Base-by-base conservation (phyloP, 2,797 vertebrate species). In the Helicolenus hilgendorfi region DNA sequence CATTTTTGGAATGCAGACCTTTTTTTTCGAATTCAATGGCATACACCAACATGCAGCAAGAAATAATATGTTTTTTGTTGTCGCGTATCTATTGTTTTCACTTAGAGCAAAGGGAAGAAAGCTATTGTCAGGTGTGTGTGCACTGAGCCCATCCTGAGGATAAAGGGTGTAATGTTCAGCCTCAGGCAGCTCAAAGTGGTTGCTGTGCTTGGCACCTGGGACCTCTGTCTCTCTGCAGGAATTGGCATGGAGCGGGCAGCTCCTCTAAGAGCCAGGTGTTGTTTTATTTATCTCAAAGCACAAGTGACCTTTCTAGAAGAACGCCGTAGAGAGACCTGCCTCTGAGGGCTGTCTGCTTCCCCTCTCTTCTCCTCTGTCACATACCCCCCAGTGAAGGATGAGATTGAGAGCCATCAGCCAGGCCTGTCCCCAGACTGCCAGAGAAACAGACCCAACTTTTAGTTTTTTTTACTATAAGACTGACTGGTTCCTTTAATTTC, bases 211-310 rank as follows among this genome's bases (percentile, higher is more conserved):
- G 91, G 87, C 96, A 95, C 94, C 95, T 96, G 94, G 89, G 94
- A 95, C 92, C 90, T 78, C 85, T 85, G 88, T 94, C 89, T 95
- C 94, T 92, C 92, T 79, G 85, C 92, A 93, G 93, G 93, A 93
- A 87, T 91, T 95, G 93, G 92, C 92, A 67, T 72, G 64, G 74
- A 91, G 93, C 95, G 90, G 70, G 86, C 79, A 90, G 92, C 93
- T 89, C 72, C 83, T 92, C 88, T 87, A 86, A 89, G 91, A 96
- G 91, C 93, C 95, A 96, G 95, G 94, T 96, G 95, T 95, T 96
- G 94, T 96, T 96, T 96, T 96, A 96, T 96, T 96, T 96, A 94
- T 96, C 94, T 90, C 92, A 94, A 90, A 94, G 93, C 91, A 94
- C 88, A 85, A 92, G 89, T 95, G 94, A 96, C 95, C 96, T 96